These are phyloP conservation scores for Drepana falcataria DNA, from an alignment of 2,888 invertebrate genomes.

Conservation along the genomic window DNA sequence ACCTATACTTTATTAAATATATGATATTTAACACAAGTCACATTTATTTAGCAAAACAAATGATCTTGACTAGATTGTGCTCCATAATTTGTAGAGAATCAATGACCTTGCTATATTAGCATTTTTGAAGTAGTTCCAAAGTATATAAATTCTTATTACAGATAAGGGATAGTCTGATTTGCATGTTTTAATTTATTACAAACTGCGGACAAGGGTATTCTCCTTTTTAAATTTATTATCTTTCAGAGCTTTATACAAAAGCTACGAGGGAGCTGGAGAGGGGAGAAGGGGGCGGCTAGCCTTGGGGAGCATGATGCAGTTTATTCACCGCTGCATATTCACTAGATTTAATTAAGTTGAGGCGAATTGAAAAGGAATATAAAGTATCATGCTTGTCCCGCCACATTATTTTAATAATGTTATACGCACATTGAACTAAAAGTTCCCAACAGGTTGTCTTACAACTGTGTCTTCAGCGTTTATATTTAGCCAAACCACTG, in stretches of 20 bases:
- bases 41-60: neutral
- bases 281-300: neutral
- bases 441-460: too few species aligned
- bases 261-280: neutral
- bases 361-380: slow-evolving; percentile 10
- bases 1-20: too few species aligned
- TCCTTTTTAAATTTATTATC: neutral
- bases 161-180: neutral
- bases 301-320: slow-evolving; percentile 1
- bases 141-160: neutral
- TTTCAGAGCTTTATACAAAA: neutral
- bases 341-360: slow-evolving; percentile 13
- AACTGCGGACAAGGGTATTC: neutral
- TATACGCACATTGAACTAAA: too few species aligned
- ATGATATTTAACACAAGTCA: too few species aligned
- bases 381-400: neutral
- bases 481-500: neutral
- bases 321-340: slow-evolving; percentile 15
- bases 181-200: neutral
- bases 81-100: neutral
- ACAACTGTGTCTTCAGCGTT: neutral
- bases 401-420: neutral
- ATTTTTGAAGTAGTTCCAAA: neutral
- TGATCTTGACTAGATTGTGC: neutral
- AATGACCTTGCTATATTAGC: neutral